Evolutionary conservation across 2,888 invertebrate species (phyloP).

Genomic region (Rhingia rostrata): DNA sequence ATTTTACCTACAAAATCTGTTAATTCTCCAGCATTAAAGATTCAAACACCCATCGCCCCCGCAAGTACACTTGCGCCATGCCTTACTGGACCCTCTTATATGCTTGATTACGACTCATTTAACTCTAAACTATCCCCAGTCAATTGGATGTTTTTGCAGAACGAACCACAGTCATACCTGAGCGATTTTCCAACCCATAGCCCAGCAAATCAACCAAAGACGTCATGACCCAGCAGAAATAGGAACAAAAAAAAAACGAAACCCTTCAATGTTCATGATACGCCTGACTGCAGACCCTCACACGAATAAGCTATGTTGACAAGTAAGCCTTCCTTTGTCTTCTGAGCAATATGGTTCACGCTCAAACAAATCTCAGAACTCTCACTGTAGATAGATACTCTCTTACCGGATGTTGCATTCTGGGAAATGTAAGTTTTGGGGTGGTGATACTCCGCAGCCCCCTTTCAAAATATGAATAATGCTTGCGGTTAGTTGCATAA

Average conservation of each 20-base stretch:
- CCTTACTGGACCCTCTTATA: slow-evolving; percentile 17
- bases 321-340: slow-evolving; percentile 15
- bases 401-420: slow-evolving; percentile 9
- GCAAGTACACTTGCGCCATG: slow-evolving; percentile 55
- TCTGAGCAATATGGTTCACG: background rate
- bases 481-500: slow-evolving; percentile 22
- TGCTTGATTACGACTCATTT: slow-evolving; percentile 12
- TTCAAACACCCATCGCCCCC: background rate
- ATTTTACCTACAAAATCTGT: background rate
- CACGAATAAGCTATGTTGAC: background rate
- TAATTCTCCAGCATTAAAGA: background rate
- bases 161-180: slow-evolving; percentile 38
- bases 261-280: slow-evolving; percentile 25
- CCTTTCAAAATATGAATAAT: background rate
- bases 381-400: background rate
- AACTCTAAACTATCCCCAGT: background rate
- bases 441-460: background rate
- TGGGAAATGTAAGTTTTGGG: background rate
- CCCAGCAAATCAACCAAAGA: slow-evolving; percentile 31
- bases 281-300: slow-evolving; percentile 9
- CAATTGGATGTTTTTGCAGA: slow-evolving; percentile 18
- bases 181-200: slow-evolving; percentile 26
- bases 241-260: background rate
- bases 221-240: background rate
- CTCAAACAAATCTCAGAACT: background rate